Conservation (phyloP, 2,888 invertebrate species). For the Macropis europaea region DNA sequence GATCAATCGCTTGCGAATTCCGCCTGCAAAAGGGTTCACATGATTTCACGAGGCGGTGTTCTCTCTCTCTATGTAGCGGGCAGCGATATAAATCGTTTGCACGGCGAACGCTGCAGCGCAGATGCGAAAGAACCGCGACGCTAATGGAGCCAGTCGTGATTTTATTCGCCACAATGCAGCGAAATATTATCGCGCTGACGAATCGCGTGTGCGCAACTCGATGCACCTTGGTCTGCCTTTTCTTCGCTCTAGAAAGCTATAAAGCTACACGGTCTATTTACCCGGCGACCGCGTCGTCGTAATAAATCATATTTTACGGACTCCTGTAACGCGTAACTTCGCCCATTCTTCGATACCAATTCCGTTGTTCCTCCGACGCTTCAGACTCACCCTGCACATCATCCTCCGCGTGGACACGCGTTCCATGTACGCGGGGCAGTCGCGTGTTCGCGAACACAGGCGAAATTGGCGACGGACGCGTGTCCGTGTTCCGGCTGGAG, state of each 20-base stretch:
- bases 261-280: constrained; percentile 10
- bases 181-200: constrained; percentile 31
- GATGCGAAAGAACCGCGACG: no score
- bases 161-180: constrained; percentile 44
- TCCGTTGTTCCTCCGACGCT: not conserved
- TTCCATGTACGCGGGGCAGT: not conserved
- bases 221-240: constrained; percentile 10
- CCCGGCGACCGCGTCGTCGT: no score
- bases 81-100: not conserved
- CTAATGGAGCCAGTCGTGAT: not conserved
- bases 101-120: no score
- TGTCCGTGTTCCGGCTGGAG: constrained; percentile 10
- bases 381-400: no score
- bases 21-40: no score
- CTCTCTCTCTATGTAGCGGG: no score
- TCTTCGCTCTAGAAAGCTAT: constrained; percentile 6
- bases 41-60: no score
- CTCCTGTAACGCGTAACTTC: no score
- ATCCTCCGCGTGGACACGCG: not conserved
- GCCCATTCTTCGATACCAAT: not conserved
- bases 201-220: constrained; percentile 26
- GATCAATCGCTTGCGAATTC: no score
- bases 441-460: not conserved
- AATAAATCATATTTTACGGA: no score
- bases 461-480: constrained; percentile 41